Evolutionary conservation across 2,888 invertebrate genomes (phyloP), one percentile per base, ranked within the genome.

Genomic region (Caenorhabditis parvicauda): DNA sequence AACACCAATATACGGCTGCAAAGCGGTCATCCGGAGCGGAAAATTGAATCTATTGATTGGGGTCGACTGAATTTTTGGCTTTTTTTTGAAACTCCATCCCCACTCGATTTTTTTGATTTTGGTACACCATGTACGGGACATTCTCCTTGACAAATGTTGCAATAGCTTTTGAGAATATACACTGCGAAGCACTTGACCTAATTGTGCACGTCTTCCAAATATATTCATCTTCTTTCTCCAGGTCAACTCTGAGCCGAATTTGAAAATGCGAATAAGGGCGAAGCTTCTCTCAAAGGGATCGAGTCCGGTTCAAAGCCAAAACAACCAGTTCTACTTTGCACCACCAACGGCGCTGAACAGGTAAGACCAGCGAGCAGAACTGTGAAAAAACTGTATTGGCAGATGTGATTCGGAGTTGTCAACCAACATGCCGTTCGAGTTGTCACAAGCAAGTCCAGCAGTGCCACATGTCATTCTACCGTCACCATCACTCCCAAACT

Each of bases 201-300:
- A 1, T 35, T 4, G 22, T 12, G 14, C 14, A 38, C 14, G 14
- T n/a, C 35, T 5, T 35, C 19, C 2, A 42, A 3, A 7, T 17
- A 17, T 27, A 2, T 60, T 47, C 45, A 64, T 60, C n/a, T n/a
- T n/a, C n/a, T n/a, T n/a, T n/a, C n/a, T n/a, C n/a, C n/a, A n/a
- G n/a, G 79, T 80, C 17, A 78, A 77, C 64, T 70, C 70, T 28
- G 81, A 81, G 58, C 81, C 81, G 7, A 81, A 81, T 46, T 59
- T 81, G 54, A 81, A 81, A 44, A 80, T 81, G 79, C 59, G 72
- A 25, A 70, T 79, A 19, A 66, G 79, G 2, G 76, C 77, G 32
- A 73, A 77, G 24, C 63, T 79, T 2, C 58, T 79, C 3, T 76
- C 71, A 48, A 79, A 80, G 42, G 76, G 76, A 21, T 64, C 37